Conservation (phyloP, 1,140 invertebrate genomes). For the Nasonia longicornis region DNA sequence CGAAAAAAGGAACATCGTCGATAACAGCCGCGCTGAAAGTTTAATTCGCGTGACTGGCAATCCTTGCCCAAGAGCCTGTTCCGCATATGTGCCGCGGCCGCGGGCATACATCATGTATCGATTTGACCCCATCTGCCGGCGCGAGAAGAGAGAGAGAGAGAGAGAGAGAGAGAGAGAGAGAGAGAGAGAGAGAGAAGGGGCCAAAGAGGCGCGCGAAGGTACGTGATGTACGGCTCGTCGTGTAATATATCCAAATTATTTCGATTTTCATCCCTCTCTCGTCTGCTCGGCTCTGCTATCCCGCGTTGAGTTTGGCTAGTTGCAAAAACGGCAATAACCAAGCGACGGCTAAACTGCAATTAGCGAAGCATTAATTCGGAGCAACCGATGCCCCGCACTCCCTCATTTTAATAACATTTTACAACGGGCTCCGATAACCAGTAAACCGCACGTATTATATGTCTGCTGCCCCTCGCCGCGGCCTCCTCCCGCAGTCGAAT, state of each 20-base stretch:
- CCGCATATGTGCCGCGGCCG: neutral
- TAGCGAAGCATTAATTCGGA: neutral
- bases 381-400: too few relatives aligned
- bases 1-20: neutral
- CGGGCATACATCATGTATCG: slow-evolving; percentile 28
- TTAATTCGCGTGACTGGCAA: slow-evolving; percentile 32
- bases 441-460: slow-evolving; percentile 27
- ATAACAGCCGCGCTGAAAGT: slow-evolving; percentile 26
- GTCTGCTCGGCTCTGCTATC: too few relatives aligned
- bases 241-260: slow-evolving; percentile 33
- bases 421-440: slow-evolving; percentile 23
- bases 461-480: neutral
- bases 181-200: too few relatives aligned
- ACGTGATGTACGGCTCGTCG: neutral
- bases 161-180: too few relatives aligned
- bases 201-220: neutral
- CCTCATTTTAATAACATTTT: slow-evolving; percentile 37
- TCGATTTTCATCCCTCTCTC: neutral
- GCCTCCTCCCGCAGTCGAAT: neutral
- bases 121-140: slow-evolving; percentile 36
- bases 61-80: neutral
- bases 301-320: too few relatives aligned
- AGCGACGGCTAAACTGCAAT: neutral
- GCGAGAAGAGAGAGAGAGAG: too few relatives aligned
- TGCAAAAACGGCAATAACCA: neutral